These are phyloP conservation scores for Limnephilus auricula DNA, from an alignment of 2,888 invertebrate genomes.

Conservation along the genomic window DNA sequence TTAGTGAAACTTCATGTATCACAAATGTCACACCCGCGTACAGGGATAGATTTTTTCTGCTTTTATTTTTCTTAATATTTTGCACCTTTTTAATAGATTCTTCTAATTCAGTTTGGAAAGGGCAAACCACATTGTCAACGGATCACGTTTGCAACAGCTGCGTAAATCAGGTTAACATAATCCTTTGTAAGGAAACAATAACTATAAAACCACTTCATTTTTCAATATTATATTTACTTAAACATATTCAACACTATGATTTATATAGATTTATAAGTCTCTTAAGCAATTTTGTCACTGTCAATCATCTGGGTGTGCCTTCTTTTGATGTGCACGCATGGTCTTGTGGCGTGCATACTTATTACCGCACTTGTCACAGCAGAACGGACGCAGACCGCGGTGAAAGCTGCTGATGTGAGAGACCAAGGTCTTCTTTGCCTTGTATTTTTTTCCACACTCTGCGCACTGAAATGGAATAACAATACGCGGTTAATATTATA, in stretches of 20 bases:
- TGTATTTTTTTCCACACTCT: constrained; percentile 24
- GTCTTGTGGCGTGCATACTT: constrained; percentile 22
- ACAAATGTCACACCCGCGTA: too few relatives aligned
- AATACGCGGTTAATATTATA: neutral
- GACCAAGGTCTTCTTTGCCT: constrained; percentile 25
- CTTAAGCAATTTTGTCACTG: neutral
- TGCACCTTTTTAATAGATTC: too few relatives aligned
- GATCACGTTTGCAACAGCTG: too few relatives aligned
- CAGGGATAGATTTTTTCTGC: too few relatives aligned
- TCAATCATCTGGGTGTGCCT: constrained; percentile 10
- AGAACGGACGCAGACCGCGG: constrained; percentile 28
- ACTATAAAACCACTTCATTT: neutral
- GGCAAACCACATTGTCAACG: too few relatives aligned
- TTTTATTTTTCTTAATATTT: too few relatives aligned
- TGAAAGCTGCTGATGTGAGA: constrained; percentile 26
- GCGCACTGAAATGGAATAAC: neutral
- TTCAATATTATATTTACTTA: neutral
- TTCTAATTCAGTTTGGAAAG: too few relatives aligned
- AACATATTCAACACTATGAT: neutral
- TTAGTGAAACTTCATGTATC: too few relatives aligned
- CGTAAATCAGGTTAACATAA: too few relatives aligned
- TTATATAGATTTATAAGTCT: neutral
- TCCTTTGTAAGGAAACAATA: neutral
- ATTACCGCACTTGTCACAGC: constrained; percentile 37
- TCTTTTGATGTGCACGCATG: constrained; percentile 21